These are phyloP conservation scores for Caenorhabditis sp. DNA, from an alignment of 2,888 invertebrate genomes.

Conservation along the genomic window DNA sequence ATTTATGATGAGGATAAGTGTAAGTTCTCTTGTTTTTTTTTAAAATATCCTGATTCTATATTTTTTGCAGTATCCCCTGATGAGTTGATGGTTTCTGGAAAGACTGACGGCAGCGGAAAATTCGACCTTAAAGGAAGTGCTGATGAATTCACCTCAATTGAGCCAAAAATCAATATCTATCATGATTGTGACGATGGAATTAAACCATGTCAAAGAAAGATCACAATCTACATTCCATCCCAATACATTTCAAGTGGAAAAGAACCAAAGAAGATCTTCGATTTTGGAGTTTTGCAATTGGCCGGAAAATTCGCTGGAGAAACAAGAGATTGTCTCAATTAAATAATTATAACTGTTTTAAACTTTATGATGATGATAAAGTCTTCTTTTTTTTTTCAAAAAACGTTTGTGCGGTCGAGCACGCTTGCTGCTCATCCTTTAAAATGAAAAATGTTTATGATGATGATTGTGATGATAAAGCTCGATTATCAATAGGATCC, in stretches of 20 bases:
- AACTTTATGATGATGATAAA: too few species aligned
- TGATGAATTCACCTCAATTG: conserved; percentile 52
- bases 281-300: conserved; percentile 53
- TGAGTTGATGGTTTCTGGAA: conserved; percentile 47
- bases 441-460: too few species aligned
- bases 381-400: not conserved
- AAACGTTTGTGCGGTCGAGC: too few species aligned
- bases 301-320: conserved; percentile 57
- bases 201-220: conserved; percentile 62
- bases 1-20: conserved; percentile 44
- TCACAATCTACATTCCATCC: conserved; percentile 61
- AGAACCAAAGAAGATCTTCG: conserved; percentile 53
- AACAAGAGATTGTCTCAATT: conserved; percentile 53
- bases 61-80: conserved; percentile 43
- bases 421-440: too few species aligned
- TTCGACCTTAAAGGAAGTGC: conserved; percentile 46
- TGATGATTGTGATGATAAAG: too few species aligned
- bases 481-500: not conserved
- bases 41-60: not conserved
- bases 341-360: too few species aligned
- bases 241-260: conserved; percentile 57
- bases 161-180: conserved; percentile 50
- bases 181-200: conserved; percentile 47
- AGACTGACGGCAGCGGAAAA: conserved; percentile 37
- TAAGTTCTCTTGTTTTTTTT: conserved; percentile 9